A percentile compares a stretch with the other conserved stretches of the same genome.
These are phyloP conservation scores for Poecilobothrus nobilitatus DNA, from an alignment of 2,888 invertebrate species.

Conservation along the genomic window DNA sequence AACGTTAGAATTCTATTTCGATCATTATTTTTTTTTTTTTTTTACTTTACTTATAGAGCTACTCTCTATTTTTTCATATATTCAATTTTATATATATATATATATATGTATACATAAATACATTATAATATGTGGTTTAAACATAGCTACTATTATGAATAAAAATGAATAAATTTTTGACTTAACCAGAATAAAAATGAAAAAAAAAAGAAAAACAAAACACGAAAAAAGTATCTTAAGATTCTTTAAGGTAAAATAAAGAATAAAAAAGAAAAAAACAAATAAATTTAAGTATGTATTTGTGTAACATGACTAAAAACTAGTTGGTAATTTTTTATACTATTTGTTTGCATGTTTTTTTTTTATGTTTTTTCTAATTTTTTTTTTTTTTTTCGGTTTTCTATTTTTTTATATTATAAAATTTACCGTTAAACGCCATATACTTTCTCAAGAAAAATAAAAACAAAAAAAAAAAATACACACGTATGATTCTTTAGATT, in stretches of 20 bases:
- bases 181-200: background rate
- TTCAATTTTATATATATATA: no score
- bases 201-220: background rate
- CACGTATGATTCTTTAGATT: no score
- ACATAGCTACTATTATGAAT: background rate
- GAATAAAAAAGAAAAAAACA: background rate
- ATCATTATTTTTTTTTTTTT: no score
- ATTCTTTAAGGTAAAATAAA: background rate
- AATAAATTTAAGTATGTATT: background rate
- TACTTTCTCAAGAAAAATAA: background rate
- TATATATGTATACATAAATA: no score
- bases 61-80: no score
- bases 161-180: background rate
- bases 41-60: no score
- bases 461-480: no score
- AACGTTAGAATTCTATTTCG: no score
- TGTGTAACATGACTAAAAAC: background rate
- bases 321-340: background rate
- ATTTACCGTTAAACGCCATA: slow-evolving; percentile 1
- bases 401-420: background rate
- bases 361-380: background rate
- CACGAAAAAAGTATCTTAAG: background rate
- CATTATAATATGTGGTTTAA: no score
- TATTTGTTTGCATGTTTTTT: no score
- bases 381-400: background rate